These are phyloP conservation scores for Macrostomum lignano DNA, from an alignment of 1,140 invertebrate genomes.

Conservation along the genomic window DNA sequence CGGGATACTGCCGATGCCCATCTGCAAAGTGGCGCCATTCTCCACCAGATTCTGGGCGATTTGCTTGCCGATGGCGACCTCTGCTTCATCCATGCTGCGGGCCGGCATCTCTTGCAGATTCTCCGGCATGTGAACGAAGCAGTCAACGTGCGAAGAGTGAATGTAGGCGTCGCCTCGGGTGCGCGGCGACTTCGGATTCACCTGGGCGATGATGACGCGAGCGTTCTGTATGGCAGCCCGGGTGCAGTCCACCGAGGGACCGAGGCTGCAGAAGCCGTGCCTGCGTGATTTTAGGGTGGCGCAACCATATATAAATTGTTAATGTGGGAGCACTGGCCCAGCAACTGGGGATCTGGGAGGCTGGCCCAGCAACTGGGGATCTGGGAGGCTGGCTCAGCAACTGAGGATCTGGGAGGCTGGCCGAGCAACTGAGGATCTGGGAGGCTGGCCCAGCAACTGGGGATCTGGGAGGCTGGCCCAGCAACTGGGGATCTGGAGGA, in stretches of 20 bases:
- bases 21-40: slow-evolving; percentile 66
- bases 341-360: too few species aligned
- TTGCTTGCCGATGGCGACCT: slow-evolving; percentile 49
- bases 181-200: slow-evolving; percentile 56
- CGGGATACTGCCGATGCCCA: slow-evolving; percentile 68
- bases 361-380: too few species aligned
- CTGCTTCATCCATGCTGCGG: slow-evolving; percentile 37
- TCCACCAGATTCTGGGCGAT: slow-evolving; percentile 63
- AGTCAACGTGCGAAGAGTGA: slow-evolving; percentile 62
- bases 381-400: too few species aligned
- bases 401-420: too few species aligned
- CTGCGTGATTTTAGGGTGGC: too few species aligned
- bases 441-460: too few species aligned
- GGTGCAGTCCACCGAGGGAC: slow-evolving; percentile 65
- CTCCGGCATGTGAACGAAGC: slow-evolving; percentile 42
- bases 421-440: too few species aligned
- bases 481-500: too few species aligned
- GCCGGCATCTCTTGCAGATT: slow-evolving; percentile 42
- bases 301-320: too few species aligned
- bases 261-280: slow-evolving; percentile 62
- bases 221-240: slow-evolving; percentile 51
- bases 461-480: too few species aligned
- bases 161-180: slow-evolving; percentile 64
- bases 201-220: slow-evolving; percentile 47
- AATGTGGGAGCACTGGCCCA: too few species aligned